Base-by-base conservation (phyloP, 2,888 invertebrate species). In the Eilema depressum region DNA sequence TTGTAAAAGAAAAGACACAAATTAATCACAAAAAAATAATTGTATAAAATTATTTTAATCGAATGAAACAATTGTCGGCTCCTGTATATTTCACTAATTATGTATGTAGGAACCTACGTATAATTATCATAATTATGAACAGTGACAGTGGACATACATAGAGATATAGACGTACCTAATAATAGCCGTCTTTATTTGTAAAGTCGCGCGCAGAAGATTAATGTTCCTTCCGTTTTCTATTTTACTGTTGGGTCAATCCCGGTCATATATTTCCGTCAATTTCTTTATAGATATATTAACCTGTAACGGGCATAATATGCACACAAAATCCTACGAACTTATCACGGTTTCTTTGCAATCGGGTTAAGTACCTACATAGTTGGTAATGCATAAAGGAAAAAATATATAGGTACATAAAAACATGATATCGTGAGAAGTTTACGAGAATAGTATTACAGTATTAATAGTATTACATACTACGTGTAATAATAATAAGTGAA, bases 221-320 rank as follows among this genome's bases (percentile, higher is more conserved):
- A 53, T 53, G n/a, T 53, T 53, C 53, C 53, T 53, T 53, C n/a
- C 53, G 53, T 53, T 53, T 53, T 20, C n/a, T 53, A 53, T 53
- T 53, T 53, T 53, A 20, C 53, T 53, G n/a, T 53, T 53, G 53
- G 53, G 53, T 53, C 53, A 53, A 53, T 28, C 64, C 11, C 28
- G 28, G n/a, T n/a, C 23, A 53, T n/a, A 53, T 53, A n/a, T 53
- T 53, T 7, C n/a, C n/a, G n/a, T n/a, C n/a, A n/a, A n/a, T n/a
- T 5, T 8, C 10, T 2, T n/a, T n/a, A 10, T 53, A n/a, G n/a
- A n/a, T n/a, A n/a, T n/a, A n/a, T n/a, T n/a, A 7, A 47, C 10
- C 37, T 11, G 37, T 2, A 37, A 10, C 10, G n/a, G n/a, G n/a
- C n/a, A n/a, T n/a, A n/a, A n/a, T 37, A 2, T 1, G 14, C 37